Evolutionary conservation across 2,113 vertebrate genomes (phyloP).

Genomic region (Colaptes auratus): DNA sequence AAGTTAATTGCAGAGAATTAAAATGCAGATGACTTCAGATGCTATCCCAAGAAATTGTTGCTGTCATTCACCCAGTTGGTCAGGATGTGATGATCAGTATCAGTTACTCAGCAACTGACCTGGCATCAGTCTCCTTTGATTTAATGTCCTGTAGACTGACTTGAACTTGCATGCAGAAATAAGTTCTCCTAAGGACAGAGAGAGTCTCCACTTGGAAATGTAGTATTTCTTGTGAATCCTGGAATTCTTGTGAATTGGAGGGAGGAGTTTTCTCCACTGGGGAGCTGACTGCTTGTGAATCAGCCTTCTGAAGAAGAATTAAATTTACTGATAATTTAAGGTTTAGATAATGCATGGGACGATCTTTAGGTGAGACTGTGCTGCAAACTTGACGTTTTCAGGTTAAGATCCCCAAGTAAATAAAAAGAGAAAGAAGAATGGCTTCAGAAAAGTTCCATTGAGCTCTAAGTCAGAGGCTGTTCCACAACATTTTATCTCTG

Average conservation of each 20-base stretch:
- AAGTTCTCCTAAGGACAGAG: constrained; percentile 47
- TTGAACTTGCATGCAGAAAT: not conserved
- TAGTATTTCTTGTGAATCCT: not conserved
- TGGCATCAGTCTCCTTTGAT: not conserved
- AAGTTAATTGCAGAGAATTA: not conserved
- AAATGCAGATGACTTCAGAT: constrained; percentile 25
- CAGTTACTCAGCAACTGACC: constrained; percentile 57
- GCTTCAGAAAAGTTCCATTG: constrained; percentile 31
- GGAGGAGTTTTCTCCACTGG: not conserved
- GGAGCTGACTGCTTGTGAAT: not conserved
- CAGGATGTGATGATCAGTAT: constrained; percentile 46
- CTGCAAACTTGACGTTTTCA: constrained; percentile 27
- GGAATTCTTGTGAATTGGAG: constrained; percentile 22
- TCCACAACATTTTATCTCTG: constrained; percentile 66
- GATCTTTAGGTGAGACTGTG: not conserved
- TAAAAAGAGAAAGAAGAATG: constrained; percentile 26
- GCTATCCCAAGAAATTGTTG: constrained; percentile 35
- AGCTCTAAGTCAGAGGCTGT: constrained; percentile 59
- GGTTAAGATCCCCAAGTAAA: constrained; percentile 34
- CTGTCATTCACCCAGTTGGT: constrained; percentile 47
- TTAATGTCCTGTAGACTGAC: not conserved
- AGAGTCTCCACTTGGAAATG: not conserved
- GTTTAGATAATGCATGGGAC: not conserved
- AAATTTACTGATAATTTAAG: constrained; percentile 15
- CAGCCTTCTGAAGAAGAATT: constrained; percentile 14